Evolutionary conservation across 2,113 vertebrate genomes (phyloP).

Genomic region (Nothoprocta pentlandii): DNA sequence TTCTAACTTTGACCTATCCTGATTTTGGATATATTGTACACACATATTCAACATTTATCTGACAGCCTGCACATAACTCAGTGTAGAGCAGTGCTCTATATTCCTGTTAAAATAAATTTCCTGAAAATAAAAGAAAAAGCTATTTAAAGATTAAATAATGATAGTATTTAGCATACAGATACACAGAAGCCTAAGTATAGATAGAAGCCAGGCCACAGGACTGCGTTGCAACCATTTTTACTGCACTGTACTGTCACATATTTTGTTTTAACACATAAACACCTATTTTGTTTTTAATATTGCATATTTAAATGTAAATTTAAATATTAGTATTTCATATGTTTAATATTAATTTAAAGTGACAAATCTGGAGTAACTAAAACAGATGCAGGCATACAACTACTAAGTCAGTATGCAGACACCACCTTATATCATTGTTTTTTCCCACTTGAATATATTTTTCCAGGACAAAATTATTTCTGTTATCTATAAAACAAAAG

Average conservation of each 20-base stretch:
- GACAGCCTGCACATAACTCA: neutral
- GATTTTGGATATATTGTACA: neutral
- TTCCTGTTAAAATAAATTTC: neutral
- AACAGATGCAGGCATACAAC: neutral
- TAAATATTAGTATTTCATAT: neutral
- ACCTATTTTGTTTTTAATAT: neutral
- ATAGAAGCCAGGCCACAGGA: neutral
- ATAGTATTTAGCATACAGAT: neutral
- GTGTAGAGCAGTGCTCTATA: neutral
- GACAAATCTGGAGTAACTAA: neutral
- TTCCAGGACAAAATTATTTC: neutral
- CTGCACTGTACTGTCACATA: rapidly evolving
- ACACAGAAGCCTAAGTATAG: neutral
- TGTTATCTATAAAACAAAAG: neutral
- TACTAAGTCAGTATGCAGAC: neutral
- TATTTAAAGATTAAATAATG: neutral
- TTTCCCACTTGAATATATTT: rapidly evolving
- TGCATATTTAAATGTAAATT: neutral
- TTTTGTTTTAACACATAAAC: neutral
- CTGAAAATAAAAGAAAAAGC: neutral
- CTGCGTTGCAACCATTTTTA: neutral
- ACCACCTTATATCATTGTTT: neutral
- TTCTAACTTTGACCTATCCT: neutral
- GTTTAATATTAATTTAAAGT: neutral
- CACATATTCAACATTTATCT: neutral